Evolutionary conservation across 2,888 invertebrate species (phyloP), one percentile per base, ranked within the genome.

Genomic region (Idaea aversata): DNA sequence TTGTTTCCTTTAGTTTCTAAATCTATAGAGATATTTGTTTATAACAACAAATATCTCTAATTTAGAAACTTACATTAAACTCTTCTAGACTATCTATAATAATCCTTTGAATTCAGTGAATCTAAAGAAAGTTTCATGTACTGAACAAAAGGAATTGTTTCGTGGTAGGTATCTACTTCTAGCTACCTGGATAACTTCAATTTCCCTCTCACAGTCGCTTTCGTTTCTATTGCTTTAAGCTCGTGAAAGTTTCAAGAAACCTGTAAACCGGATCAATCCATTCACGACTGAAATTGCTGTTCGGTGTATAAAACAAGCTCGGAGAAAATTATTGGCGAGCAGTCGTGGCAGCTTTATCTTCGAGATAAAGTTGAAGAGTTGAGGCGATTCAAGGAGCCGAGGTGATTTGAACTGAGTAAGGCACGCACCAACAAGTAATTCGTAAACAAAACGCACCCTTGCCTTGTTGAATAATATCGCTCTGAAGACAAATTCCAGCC

Each of bases 401-500:
- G 80, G 81, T 81, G 81, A 84, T 85, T 82, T 77, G 74, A 79
- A 76, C 71, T 76, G 77, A 79, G 78, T 75, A 77, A 78, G 82
- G 85, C 90, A 87, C 87, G 87, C 88, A 81, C 88, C 83, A 77
- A 77, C 80, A 78, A 84, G 82, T 88, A 89, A 91, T 91, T 92
- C 91, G 90, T 89, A 91, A 87, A 90, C 91, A 91, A 91, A 90
- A 88, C 89, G 86, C 83, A 88, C 84, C 87, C 86, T 82, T 77
- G 74, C 87, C 86, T 82, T 77, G 74, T 82, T 82, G 83, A 88
- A 88, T 87, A 86, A 88, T 86, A 88, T 85, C 80, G 81, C 79
- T 78, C 81, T 74, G 77, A 76, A 79, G 74, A 75, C 80, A 76
- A 83, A 81, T 81, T 78, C 80, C 77, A 74, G 80, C 82, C 84